Evolutionary conservation across 1,140 invertebrate genomes (phyloP).

Genomic region (Drosophila nasuta): DNA sequence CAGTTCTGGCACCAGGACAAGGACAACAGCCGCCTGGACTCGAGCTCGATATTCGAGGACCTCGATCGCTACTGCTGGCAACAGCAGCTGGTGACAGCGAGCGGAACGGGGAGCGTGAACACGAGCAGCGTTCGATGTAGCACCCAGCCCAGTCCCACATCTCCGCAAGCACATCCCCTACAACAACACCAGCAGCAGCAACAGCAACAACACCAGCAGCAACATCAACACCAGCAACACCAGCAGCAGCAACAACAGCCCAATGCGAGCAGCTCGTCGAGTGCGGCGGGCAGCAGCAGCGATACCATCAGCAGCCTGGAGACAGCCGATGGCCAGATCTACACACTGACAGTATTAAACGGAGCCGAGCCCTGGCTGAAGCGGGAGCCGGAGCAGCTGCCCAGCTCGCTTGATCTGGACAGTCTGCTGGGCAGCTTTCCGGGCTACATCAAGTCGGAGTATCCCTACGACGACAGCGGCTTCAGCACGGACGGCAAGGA

Average conservation of each 20-base stretch:
- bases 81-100: slow-evolving; percentile 87
- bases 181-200: slow-evolving; percentile 59
- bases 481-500: slow-evolving; percentile 89
- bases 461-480: slow-evolving; percentile 89
- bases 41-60: slow-evolving; percentile 90
- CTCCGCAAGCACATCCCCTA: slow-evolving; percentile 60
- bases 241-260: slow-evolving; percentile 67
- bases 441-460: slow-evolving; percentile 88
- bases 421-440: slow-evolving; percentile 87
- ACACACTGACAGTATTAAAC: slow-evolving; percentile 89
- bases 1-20: slow-evolving; percentile 91
- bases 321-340: slow-evolving; percentile 87
- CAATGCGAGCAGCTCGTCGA: slow-evolving; percentile 69
- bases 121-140: slow-evolving; percentile 79
- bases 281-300: slow-evolving; percentile 67
- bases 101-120: slow-evolving; percentile 75
- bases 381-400: slow-evolving; percentile 86
- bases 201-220: slow-evolving; percentile 48
- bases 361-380: slow-evolving; percentile 86
- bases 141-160: slow-evolving; percentile 63
- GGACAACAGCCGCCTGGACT: slow-evolving; percentile 88
- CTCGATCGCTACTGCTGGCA: slow-evolving; percentile 93
- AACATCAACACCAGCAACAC: slow-evolving; percentile 73
- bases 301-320: slow-evolving; percentile 78
- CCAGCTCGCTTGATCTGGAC: slow-evolving; percentile 88